phyloP scores from a whole-genome alignment of 2,113 vertebrate genomes.

The Saguinus midas region DNA sequence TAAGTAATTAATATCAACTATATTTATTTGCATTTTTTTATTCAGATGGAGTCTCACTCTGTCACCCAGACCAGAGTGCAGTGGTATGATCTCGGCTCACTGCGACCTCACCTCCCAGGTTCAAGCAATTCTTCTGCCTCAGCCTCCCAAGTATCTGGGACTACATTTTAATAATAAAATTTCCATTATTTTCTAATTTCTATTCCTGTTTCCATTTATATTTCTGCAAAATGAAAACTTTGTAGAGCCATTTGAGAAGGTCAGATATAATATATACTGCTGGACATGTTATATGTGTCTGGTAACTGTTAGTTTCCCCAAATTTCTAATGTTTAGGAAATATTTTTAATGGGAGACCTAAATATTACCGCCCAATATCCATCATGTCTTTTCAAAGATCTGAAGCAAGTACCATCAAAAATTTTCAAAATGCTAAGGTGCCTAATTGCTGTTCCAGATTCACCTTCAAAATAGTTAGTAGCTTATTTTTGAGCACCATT shows the following conservation, averaged over 20 bases:
- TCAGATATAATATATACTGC: neutral
- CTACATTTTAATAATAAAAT: neutral
- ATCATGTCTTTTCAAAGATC: neutral
- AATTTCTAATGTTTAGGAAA: neutral
- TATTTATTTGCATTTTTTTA: neutral
- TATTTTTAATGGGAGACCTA: neutral
- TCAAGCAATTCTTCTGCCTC: too few species aligned
- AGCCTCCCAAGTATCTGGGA: too few species aligned
- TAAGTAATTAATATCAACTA: neutral
- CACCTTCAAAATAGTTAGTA: neutral
- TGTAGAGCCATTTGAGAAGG: neutral
- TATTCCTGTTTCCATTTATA: neutral
- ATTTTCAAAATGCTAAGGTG: neutral
- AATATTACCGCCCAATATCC: neutral
- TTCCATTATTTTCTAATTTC: neutral
- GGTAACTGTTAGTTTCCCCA: neutral
- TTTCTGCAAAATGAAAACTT: neutral
- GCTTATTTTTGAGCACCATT: neutral
- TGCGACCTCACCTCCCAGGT: too few species aligned
- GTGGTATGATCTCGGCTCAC: too few species aligned
- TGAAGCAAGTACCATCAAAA: neutral
- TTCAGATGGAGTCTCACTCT: too few species aligned
- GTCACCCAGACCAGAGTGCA: too few species aligned
- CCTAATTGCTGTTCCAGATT: neutral
- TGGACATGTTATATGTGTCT: neutral